phyloP scores from a whole-genome alignment of 2,888 invertebrate genomes.

The Scrobipalpa atriplicella region DNA sequence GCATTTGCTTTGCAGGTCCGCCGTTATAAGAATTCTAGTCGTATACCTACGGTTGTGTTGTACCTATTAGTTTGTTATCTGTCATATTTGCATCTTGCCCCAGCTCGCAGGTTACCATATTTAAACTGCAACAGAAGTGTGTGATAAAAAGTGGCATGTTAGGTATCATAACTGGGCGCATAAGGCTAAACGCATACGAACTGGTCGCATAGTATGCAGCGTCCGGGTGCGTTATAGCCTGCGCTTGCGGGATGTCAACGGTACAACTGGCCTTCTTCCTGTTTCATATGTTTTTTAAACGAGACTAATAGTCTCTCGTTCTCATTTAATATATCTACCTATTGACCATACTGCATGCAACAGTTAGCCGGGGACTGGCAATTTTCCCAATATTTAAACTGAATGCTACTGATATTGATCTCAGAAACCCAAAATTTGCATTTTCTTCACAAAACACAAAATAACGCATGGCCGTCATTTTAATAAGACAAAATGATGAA shows the following conservation, averaged over 20 bases:
- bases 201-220: slow-evolving; percentile 64
- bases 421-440: slow-evolving; percentile 40
- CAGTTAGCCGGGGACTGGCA: background rate
- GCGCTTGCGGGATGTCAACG: slow-evolving; percentile 58
- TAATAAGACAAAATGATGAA: slow-evolving; percentile 68
- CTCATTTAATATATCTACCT: background rate
- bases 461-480: slow-evolving; percentile 58
- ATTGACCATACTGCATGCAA: background rate
- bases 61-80: slow-evolving; percentile 16
- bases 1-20: slow-evolving; percentile 36
- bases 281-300: slow-evolving; percentile 38
- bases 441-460: slow-evolving; percentile 39
- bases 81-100: slow-evolving; percentile 27
- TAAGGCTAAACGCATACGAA: slow-evolving; percentile 50
- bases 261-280: slow-evolving; percentile 67
- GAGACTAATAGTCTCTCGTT: slow-evolving; percentile 7
- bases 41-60: slow-evolving; percentile 4
- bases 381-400: background rate
- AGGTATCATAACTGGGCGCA: slow-evolving; percentile 59
- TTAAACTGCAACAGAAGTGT: slow-evolving; percentile 32
- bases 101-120: slow-evolving; percentile 22
- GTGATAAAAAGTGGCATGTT: slow-evolving; percentile 51
- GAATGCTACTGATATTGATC: slow-evolving; percentile 34
- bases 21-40: slow-evolving; percentile 28
- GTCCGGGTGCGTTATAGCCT: slow-evolving; percentile 60